Conservation (phyloP, 2,113 vertebrate genomes). For the Phyllostomus discolor region DNA sequence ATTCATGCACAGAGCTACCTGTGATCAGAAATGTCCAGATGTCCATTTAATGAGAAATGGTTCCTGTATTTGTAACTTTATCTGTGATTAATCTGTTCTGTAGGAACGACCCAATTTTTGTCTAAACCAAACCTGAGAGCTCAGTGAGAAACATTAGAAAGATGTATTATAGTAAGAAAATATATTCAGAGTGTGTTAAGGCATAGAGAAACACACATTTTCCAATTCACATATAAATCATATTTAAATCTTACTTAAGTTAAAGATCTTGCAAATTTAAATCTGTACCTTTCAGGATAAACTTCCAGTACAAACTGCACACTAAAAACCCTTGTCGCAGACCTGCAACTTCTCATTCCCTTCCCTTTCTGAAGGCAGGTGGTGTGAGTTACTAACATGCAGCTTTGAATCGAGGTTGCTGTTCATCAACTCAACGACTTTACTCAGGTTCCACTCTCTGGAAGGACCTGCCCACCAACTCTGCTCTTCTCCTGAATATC, state of each 20-base stretch:
- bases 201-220: not conserved
- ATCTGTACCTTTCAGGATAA: not conserved
- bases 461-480: not conserved
- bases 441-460: not conserved
- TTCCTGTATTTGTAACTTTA: not conserved
- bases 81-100: not conserved
- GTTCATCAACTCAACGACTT: not conserved
- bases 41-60: not conserved
- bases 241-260: not conserved
- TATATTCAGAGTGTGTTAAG: not conserved
- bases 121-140: not conserved
- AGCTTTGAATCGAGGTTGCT: not conserved
- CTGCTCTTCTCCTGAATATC: not conserved
- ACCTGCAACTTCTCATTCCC: not conserved
- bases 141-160: conserved; percentile 3
- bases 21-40: not conserved
- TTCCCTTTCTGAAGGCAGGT: not conserved
- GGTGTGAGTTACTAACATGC: accelerated
- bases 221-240: not conserved
- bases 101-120: not conserved
- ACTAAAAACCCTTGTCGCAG: not conserved
- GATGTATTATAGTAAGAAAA: not conserved
- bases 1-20: not conserved
- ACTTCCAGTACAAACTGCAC: not conserved
- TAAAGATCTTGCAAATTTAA: not conserved